phyloP scores from a whole-genome alignment of 2,888 invertebrate genomes.

The Cosmorhoe ocellata region DNA sequence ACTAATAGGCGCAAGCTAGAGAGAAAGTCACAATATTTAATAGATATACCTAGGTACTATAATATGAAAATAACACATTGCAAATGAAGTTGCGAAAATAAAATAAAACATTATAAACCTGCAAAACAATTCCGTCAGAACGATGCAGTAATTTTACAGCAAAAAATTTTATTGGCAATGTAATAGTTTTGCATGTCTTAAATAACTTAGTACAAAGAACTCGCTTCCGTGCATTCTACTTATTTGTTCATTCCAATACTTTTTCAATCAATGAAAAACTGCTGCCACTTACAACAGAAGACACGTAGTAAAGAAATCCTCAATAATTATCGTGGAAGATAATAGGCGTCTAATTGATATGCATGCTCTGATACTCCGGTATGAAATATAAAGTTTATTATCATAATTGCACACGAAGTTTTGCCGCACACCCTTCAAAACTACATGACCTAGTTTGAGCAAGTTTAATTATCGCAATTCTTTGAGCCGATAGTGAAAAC shows the following conservation, averaged over 20 bases:
- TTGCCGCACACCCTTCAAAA: conserved; percentile 26
- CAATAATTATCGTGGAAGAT: conserved; percentile 15
- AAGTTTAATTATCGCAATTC: neutral
- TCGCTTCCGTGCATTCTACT: neutral
- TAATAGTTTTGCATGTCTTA: too few relatives aligned
- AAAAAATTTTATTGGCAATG: too few relatives aligned
- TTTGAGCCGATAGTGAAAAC: neutral
- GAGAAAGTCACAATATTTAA: too few relatives aligned
- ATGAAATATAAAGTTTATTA: conserved; percentile 29
- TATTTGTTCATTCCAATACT: neutral
- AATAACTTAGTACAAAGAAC: too few relatives aligned
- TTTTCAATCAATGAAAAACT: conserved; percentile 4
- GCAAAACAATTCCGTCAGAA: too few relatives aligned
- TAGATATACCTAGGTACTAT: too few relatives aligned
- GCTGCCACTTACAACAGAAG: conserved; percentile 11
- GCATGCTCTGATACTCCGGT: conserved; percentile 28
- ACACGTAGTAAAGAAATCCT: conserved; percentile 8
- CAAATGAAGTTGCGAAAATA: too few relatives aligned
- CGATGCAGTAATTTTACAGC: too few relatives aligned
- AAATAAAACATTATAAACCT: too few relatives aligned
- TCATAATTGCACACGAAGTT: conserved; percentile 27
- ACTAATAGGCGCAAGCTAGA: too few relatives aligned
- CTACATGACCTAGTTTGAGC: conserved; percentile 13
- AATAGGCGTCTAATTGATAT: conserved; percentile 24
- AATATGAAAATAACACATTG: too few relatives aligned